phyloP scores from a whole-genome alignment of 2,797 vertebrate genomes.

The Tapirus indicus region DNA sequence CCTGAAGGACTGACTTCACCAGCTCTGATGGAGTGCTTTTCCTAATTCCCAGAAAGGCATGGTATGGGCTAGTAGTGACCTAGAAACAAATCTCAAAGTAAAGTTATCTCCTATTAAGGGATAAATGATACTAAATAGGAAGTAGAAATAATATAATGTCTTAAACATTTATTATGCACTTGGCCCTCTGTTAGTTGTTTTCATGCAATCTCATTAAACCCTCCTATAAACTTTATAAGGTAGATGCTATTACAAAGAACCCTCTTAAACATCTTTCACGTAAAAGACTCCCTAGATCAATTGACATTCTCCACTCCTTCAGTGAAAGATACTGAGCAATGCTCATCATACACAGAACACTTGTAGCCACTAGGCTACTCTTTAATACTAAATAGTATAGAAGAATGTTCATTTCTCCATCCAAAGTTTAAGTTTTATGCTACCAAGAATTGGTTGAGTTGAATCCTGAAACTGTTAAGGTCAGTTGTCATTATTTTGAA shows the following conservation, averaged over 20 bases:
- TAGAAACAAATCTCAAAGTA: background rate
- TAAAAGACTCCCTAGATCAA: background rate
- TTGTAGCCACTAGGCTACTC: background rate
- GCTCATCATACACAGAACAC: background rate
- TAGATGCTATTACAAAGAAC: background rate
- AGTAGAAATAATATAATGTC: background rate
- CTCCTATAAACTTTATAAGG: background rate
- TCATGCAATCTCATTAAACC: background rate
- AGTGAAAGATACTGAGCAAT: background rate
- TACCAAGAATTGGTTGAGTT: background rate
- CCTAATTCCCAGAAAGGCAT: background rate
- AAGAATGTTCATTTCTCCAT: background rate
- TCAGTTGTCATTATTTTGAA: slow-evolving; percentile 21
- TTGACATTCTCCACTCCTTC: background rate
- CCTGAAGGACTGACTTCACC: background rate
- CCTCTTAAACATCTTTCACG: background rate
- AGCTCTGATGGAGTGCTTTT: background rate
- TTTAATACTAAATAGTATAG: background rate
- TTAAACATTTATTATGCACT: background rate
- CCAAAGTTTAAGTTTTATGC: background rate
- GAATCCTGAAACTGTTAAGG: background rate
- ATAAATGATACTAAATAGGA: background rate
- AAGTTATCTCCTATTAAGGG: background rate
- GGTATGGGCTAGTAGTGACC: background rate
- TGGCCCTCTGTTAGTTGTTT: background rate